Percentiles rank a stretch among this genome's conserved stretches.
phyloP scores from a whole-genome alignment of 2,797 vertebrate species.

The Dendrocincla tyrannina region DNA sequence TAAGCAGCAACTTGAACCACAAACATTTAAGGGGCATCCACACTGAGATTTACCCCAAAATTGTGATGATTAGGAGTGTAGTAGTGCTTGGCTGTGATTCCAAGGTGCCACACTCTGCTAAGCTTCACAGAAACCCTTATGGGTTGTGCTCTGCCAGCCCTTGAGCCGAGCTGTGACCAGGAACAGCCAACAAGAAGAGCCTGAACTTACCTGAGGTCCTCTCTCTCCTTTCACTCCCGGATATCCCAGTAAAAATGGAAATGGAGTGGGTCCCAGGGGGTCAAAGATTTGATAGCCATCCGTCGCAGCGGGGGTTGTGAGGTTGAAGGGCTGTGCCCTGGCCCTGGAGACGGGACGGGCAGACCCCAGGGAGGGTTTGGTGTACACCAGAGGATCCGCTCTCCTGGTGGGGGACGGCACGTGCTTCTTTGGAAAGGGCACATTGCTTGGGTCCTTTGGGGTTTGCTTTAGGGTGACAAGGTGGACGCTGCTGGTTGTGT shows the following conservation, averaged over 20 bases:
- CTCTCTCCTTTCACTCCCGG: constrained; percentile 90
- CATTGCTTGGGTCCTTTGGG: neutral
- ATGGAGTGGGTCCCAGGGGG: constrained; percentile 81
- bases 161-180: neutral
- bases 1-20: neutral
- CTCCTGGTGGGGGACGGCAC: constrained; percentile 58
- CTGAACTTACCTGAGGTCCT: constrained; percentile 85
- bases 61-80: neutral
- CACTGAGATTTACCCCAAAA: neutral
- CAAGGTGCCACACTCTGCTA: neutral
- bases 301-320: constrained; percentile 79
- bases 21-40: neutral
- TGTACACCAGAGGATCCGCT: constrained; percentile 60
- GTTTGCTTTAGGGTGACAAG: constrained; percentile 38
- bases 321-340: constrained; percentile 30
- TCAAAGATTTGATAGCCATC: constrained; percentile 85
- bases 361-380: constrained; percentile 56
- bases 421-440: constrained; percentile 39
- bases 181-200: neutral
- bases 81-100: neutral
- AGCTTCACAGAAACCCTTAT: neutral
- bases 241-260: constrained; percentile 83
- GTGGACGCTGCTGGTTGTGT: neutral
- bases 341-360: neutral
- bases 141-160: neutral